Conservation (phyloP, 23 tunicate species). For the Halocynthia aurantium region DNA sequence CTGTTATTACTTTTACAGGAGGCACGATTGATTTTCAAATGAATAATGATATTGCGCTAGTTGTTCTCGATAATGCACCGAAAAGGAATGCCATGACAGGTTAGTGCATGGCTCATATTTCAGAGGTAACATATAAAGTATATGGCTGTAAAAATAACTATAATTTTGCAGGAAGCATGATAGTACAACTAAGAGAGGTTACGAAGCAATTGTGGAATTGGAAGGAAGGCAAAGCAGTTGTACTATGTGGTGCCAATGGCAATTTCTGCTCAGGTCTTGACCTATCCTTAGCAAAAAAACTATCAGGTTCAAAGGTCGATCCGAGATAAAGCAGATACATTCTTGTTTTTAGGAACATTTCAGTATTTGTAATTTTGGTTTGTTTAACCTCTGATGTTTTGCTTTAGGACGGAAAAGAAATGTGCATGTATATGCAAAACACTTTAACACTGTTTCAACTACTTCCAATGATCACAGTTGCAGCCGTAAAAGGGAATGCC, state of each 20-base stretch:
- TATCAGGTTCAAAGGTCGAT: slow-evolving; percentile 26
- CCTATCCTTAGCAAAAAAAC: slow-evolving; percentile 17
- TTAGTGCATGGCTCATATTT: not conserved
- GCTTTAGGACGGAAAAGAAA: slow-evolving; percentile 39
- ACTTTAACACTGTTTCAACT: slow-evolving; percentile 35
- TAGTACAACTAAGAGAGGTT: slow-evolving; percentile 34
- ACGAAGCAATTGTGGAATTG: slow-evolving; percentile 23
- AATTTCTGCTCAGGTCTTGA: slow-evolving; percentile 61
- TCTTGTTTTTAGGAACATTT: not conserved
- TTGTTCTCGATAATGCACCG: slow-evolving; percentile 7
- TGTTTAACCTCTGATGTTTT: not conserved
- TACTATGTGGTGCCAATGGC: slow-evolving; percentile 32
- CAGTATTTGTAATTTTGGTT: not conserved
- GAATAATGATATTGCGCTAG: no score
- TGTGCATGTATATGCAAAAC: slow-evolving; percentile 83
- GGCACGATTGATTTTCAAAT: no score
- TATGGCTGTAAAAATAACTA: not conserved
- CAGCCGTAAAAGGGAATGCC: slow-evolving; percentile 50
- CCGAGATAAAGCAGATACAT: not conserved
- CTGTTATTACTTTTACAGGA: no score
- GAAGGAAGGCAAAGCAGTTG: slow-evolving; percentile 37
- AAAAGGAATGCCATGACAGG: slow-evolving; percentile 55
- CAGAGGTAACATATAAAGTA: not conserved
- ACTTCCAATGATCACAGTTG: slow-evolving; percentile 30
- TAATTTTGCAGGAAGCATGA: slow-evolving; percentile 43